Percentiles rank a stretch among this genome's conserved stretches.
phyloP scores from a whole-genome alignment of 1,140 invertebrate species.

The Teleopsis dalmanni region DNA sequence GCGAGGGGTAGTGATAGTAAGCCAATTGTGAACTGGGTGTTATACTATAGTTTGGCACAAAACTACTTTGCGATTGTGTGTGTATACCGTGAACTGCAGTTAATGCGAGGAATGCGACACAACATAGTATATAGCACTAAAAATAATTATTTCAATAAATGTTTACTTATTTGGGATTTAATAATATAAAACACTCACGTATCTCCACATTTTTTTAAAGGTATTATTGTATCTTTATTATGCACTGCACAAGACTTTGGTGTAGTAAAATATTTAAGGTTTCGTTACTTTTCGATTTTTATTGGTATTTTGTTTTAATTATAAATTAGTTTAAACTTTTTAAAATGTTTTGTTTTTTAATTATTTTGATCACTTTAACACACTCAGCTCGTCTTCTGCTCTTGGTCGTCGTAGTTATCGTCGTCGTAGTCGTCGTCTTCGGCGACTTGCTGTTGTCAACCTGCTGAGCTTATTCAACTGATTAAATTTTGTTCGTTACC shows the following conservation, averaged over 20 bases:
- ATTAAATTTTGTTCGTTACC: conserved; percentile 40
- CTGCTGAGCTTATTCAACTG: conserved; percentile 33
- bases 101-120: not conserved
- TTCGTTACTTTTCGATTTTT: no score
- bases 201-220: conserved; percentile 6
- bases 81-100: no score
- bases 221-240: no score
- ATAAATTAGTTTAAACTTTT: not conserved
- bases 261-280: no score
- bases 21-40: conserved; percentile 26
- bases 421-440: not conserved
- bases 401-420: no score
- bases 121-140: not conserved
- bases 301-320: not conserved
- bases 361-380: not conserved
- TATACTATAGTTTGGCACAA: conserved; percentile 3
- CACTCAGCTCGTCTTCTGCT: no score
- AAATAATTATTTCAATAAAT: not conserved
- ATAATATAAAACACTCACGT: conserved; percentile 1
- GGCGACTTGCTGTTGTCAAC: conserved; percentile 19
- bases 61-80: not conserved
- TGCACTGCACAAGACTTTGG: no score
- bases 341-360: not conserved
- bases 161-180: not conserved
- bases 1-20: conserved; percentile 32